These are phyloP conservation scores for Tenrec ecaudatus DNA, from an alignment of 2,113 vertebrate species.

Conservation along the genomic window DNA sequence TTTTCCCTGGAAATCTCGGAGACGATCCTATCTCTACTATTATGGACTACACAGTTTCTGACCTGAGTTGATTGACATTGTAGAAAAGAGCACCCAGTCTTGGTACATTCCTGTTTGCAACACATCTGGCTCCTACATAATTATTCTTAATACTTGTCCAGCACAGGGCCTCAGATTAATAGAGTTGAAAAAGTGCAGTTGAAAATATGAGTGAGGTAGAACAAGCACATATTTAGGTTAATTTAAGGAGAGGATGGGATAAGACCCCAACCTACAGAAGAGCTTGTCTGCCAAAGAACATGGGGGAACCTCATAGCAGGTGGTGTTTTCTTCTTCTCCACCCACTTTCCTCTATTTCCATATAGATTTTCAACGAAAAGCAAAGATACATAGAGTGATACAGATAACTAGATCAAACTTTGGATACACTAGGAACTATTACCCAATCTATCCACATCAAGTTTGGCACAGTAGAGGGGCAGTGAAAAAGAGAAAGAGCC, in stretches of 20 bases:
- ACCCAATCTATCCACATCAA: neutral
- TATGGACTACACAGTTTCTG: slow-evolving; percentile 22
- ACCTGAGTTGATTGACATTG: neutral
- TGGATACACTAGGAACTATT: too few relatives aligned
- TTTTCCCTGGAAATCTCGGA: neutral
- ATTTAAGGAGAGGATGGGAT: slow-evolving; percentile 43
- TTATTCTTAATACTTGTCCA: neutral
- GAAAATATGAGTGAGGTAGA: slow-evolving; percentile 45
- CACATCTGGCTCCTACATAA: neutral
- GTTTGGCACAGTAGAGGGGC: too few relatives aligned
- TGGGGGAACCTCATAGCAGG: neutral
- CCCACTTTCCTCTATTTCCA: neutral
- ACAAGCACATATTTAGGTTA: slow-evolving; percentile 34
- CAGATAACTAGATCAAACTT: too few relatives aligned
- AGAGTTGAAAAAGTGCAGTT: neutral
- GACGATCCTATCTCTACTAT: slow-evolving; percentile 11
- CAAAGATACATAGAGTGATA: too few relatives aligned
- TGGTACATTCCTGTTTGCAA: slow-evolving; percentile 1
- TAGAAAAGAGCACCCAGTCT: neutral
- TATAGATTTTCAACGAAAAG: too few relatives aligned
- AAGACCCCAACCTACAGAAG: neutral
- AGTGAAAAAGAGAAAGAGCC: too few relatives aligned
- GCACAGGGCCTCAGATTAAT: neutral
- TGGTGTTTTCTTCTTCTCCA: slow-evolving; percentile 30
- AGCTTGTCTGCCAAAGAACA: neutral